Evolutionary conservation across 2,113 vertebrate genomes (phyloP).

Genomic region (Limnothrissa miodon): DNA sequence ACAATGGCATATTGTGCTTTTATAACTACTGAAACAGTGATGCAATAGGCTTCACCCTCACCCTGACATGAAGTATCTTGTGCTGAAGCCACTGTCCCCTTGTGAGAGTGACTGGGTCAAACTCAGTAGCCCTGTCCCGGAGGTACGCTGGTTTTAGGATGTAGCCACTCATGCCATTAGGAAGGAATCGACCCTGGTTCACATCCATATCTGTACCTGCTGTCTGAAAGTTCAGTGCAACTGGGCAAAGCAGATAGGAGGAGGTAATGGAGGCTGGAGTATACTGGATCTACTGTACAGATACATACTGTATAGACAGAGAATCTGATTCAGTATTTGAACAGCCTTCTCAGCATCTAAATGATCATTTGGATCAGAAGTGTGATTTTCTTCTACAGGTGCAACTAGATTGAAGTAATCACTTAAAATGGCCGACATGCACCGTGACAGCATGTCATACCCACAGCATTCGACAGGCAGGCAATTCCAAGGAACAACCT

Average conservation of each 20-base stretch:
- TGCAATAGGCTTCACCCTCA: constrained; percentile 51
- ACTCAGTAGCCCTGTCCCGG: constrained; percentile 74
- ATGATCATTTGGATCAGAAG: too few species aligned
- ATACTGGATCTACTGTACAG: background rate
- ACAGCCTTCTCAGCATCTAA: background rate
- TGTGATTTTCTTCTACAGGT: too few species aligned
- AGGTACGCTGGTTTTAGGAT: constrained; percentile 90
- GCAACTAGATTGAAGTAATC: too few species aligned
- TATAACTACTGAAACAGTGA: background rate
- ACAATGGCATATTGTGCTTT: background rate
- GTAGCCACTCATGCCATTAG: constrained; percentile 88
- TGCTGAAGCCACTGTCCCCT: constrained; percentile 81
- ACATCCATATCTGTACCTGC: constrained; percentile 83
- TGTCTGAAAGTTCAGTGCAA: constrained; percentile 96
- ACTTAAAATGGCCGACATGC: too few species aligned
- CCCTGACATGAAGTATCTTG: constrained; percentile 84
- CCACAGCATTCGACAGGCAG: too few species aligned
- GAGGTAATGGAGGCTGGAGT: background rate
- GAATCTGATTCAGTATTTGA: background rate
- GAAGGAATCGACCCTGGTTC: constrained; percentile 86
- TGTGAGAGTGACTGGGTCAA: constrained; percentile 81
- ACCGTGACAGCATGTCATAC: too few species aligned
- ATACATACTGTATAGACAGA: background rate
- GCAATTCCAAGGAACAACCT: too few species aligned
- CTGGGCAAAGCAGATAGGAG: constrained; percentile 57